Percentiles rank a stretch among this genome's conserved stretches.
These are phyloP conservation scores for Orestias chungarensis DNA, from an alignment of 2,797 vertebrate genomes.

Conservation along the genomic window DNA sequence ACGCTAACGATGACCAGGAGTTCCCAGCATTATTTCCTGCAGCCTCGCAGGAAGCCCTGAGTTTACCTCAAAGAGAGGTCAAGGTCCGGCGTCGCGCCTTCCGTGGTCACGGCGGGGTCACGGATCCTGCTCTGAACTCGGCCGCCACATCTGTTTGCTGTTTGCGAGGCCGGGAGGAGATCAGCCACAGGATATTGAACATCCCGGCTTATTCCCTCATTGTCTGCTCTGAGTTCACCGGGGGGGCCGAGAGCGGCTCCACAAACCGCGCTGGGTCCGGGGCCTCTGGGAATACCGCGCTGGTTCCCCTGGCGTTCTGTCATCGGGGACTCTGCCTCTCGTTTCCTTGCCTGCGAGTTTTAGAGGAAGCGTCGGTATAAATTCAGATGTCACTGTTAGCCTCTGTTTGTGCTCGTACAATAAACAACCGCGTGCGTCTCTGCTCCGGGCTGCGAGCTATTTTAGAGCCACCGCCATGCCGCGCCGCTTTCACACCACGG, in stretches of 20 bases:
- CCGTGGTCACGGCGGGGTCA: background rate
- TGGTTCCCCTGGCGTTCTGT: constrained; percentile 2
- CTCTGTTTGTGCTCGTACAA: constrained; percentile 48
- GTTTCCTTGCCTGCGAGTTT: constrained; percentile 15
- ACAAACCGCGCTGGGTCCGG: background rate
- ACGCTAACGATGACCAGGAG: background rate
- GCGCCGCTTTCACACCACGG: constrained; percentile 56
- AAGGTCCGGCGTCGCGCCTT: background rate
- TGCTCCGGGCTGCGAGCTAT: constrained; percentile 42
- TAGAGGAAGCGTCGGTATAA: constrained; percentile 50
- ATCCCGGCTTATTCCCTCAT: constrained; percentile 32
- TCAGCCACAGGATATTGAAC: constrained; percentile 71
- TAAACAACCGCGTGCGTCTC: constrained; percentile 50
- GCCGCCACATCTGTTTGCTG: constrained; percentile 72
- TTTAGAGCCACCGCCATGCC: constrained; percentile 52
- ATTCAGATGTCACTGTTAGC: constrained; percentile 66
- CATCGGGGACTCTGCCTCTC: constrained; percentile 4
- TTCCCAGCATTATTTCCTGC: constrained; percentile 4
- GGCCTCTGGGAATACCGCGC: background rate
- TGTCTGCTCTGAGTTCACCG: background rate
- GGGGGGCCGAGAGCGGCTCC: too few species aligned
- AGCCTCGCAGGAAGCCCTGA: constrained; percentile 11
- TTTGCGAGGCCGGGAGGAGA: constrained; percentile 57
- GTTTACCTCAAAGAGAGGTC: constrained; percentile 20
- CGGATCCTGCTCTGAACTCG: constrained; percentile 36